Evolutionary conservation across 2,888 invertebrate species (phyloP).

Genomic region (Hofmannophila pseudospretella): DNA sequence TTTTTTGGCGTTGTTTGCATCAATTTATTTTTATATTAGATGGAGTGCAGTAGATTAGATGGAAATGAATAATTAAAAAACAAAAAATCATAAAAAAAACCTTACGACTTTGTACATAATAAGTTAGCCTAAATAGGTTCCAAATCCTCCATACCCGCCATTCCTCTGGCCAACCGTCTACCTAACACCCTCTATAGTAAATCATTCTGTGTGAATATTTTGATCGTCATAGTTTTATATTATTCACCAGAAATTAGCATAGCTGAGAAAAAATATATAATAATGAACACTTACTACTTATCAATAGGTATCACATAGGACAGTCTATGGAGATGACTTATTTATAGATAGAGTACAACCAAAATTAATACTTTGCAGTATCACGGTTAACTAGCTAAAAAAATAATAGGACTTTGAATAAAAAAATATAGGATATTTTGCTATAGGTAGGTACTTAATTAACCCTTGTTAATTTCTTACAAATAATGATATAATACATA

Average conservation of each 20-base stretch:
- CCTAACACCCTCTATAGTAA: too few relatives aligned
- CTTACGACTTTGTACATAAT: too few relatives aligned
- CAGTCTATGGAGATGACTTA: slow-evolving; percentile 54
- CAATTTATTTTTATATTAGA: too few relatives aligned
- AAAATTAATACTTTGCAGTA: slow-evolving; percentile 18
- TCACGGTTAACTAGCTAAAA: slow-evolving; percentile 5
- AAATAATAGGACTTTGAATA: slow-evolving; percentile 12
- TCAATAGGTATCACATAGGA: slow-evolving; percentile 52
- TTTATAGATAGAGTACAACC: slow-evolving; percentile 45
- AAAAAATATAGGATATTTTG: slow-evolving; percentile 14
- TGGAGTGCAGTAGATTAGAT: too few relatives aligned
- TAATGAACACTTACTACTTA: slow-evolving; percentile 11
- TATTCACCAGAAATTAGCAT: background rate
- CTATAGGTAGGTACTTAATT: slow-evolving; percentile 2
- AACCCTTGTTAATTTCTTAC: slow-evolving; percentile 12
- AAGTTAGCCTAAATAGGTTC: too few relatives aligned
- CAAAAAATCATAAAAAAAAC: too few relatives aligned
- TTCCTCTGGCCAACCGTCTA: too few relatives aligned
- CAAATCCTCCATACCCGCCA: too few relatives aligned
- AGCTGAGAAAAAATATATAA: background rate
- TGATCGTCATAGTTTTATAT: background rate
- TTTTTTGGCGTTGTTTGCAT: too few relatives aligned
- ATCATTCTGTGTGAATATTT: too few relatives aligned
- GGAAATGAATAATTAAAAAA: too few relatives aligned
- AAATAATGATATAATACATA: slow-evolving; percentile 6